Percentiles rank a stretch among this genome's conserved stretches.
Evolutionary conservation across 2,113 vertebrate genomes (phyloP).

Genomic region (Bubalus kerabau): DNA sequence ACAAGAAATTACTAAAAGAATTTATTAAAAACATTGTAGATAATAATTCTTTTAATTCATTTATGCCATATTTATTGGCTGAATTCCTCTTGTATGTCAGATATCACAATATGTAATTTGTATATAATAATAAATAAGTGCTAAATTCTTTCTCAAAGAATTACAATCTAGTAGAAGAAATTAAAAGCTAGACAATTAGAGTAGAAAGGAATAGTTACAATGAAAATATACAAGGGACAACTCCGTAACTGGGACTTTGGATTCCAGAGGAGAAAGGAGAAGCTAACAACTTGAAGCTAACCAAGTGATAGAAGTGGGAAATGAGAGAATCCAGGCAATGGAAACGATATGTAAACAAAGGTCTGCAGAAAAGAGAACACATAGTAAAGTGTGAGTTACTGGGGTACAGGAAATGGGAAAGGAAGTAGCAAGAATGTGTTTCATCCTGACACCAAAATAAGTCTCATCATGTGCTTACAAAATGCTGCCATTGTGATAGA

Average conservation of each 20-base stretch:
- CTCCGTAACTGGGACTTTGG: background rate
- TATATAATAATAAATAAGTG: background rate
- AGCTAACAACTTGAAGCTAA: background rate
- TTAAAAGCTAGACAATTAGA: background rate
- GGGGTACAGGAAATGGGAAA: background rate
- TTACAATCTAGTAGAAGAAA: background rate
- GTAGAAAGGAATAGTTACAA: background rate
- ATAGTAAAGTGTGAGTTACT: background rate
- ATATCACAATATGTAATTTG: background rate
- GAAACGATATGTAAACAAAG: background rate
- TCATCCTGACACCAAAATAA: background rate
- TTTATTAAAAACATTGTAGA: background rate
- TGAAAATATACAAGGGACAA: background rate
- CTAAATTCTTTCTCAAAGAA: background rate
- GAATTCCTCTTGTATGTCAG: background rate
- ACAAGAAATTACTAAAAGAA: background rate
- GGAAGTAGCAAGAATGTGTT: background rate
- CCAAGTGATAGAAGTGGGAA: background rate
- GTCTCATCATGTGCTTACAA: background rate
- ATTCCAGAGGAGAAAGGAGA: background rate
- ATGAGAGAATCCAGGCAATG: background rate
- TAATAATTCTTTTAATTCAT: background rate
- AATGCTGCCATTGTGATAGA: background rate
- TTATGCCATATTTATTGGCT: background rate
- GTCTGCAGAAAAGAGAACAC: background rate